Evolutionary conservation across 2,888 invertebrate species (phyloP).

Genomic region (Calliopum simillimum): DNA sequence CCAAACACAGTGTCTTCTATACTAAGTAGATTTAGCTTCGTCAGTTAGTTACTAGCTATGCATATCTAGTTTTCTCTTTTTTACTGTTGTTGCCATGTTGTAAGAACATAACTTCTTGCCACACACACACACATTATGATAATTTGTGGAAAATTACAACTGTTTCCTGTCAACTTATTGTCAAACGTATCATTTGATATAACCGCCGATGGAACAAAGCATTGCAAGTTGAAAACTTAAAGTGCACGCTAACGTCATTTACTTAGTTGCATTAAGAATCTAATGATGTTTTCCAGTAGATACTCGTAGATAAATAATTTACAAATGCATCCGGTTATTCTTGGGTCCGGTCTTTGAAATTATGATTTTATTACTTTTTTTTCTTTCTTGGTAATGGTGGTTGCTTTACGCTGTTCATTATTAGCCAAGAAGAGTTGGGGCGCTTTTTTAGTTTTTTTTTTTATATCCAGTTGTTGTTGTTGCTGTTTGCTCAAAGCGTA

Average conservation of each 20-base stretch:
- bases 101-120: background rate
- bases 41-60: too few species aligned
- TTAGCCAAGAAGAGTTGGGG: background rate
- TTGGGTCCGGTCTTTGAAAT: background rate
- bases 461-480: background rate
- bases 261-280: too few species aligned
- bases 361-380: background rate
- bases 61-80: too few species aligned
- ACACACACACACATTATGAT: background rate
- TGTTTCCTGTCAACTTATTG: background rate
- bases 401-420: background rate
- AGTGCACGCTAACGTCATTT: too few species aligned
- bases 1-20: too few species aligned
- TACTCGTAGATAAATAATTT: background rate
- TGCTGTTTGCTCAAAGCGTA: slow-evolving; percentile 6
- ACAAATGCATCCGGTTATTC: slow-evolving; percentile 4
- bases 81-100: too few species aligned
- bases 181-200: too few species aligned
- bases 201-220: too few species aligned
- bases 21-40: too few species aligned
- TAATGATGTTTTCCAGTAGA: background rate
- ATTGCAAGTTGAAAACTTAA: too few species aligned
- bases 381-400: background rate
- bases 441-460: background rate
- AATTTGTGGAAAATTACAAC: background rate